These are phyloP conservation scores for Drosophila nebulosa DNA, from an alignment of 1,140 invertebrate genomes.

Conservation along the genomic window DNA sequence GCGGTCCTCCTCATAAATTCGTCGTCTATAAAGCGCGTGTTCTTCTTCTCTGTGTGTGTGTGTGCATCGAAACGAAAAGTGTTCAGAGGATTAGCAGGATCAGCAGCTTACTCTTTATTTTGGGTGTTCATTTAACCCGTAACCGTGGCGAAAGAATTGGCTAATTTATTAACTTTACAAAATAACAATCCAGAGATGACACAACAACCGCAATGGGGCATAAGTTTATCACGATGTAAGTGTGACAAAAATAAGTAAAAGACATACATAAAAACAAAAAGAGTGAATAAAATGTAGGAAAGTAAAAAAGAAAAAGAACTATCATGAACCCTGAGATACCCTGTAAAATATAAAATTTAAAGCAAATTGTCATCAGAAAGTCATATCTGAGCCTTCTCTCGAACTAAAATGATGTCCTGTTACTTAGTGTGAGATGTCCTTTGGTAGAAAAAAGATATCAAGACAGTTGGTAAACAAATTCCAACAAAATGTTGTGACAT, in stretches of 20 bases:
- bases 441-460: too few relatives aligned
- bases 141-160: conserved; percentile 66
- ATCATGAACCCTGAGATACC: neutral
- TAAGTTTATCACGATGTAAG: conserved; percentile 76
- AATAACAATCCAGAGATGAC: conserved; percentile 59
- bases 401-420: too few relatives aligned
- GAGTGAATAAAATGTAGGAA: neutral
- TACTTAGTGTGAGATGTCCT: too few relatives aligned
- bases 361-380: too few relatives aligned
- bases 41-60: neutral
- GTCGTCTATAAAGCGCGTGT: conserved; percentile 7
- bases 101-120: neutral
- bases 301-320: neutral
- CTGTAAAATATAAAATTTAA: neutral
- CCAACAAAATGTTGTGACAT: too few relatives aligned
- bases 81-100: conserved; percentile 12
- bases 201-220: conserved; percentile 79
- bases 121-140: conserved; percentile 17
- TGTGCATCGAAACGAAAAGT: conserved; percentile 4
- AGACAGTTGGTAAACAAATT: too few relatives aligned
- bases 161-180: conserved; percentile 57
- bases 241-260: conserved; percentile 25
- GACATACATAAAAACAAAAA: neutral
- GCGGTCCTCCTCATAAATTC: conserved; percentile 20
- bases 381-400: too few relatives aligned